Evolutionary conservation across 1,140 invertebrate genomes (phyloP), one percentile per base, ranked within the genome.

Genomic region (Sarcophaga bullata): DNA sequence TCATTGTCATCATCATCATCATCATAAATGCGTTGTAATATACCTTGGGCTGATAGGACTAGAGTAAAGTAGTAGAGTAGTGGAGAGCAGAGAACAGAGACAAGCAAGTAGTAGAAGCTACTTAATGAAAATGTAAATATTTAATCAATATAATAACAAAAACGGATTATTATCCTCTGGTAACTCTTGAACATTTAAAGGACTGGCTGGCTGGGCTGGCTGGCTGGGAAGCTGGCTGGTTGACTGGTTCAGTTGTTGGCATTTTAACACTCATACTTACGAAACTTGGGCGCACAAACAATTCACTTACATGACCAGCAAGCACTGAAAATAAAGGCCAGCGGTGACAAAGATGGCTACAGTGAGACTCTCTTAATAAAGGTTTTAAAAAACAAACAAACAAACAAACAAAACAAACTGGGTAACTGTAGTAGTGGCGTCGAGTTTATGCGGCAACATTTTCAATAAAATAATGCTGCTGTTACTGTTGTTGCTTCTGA

Each of bases 51-150:
- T 47, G 73, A 2, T 37, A 37, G 25, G 25, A 37, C 25, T 2
- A 37, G 25, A 37, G 25, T 37, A 37, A 4, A 37, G 25, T 37
- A 37, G 25, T 37, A 37, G 25, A 37, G 25, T 1, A 37, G 25
- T 4, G 4, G 73, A 15, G 50, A 50, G 48, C 48, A 50, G 10
- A 75, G 25, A 17, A 47, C 46, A 47, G 9, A 4, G 1, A 37
- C 4, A 37, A 37, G 25, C 4, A 37, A 37, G 25, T 37, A 37
- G 25, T 78, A 17, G 19, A 10, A 78, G 75, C 49, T 50, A 78
- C n/a, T 52, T 78, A 78, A 78, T 78, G 75, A 78, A 78, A 78
- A 78, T 78, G 75, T 78, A 78, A 78, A 78, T 78, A 78, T 78
- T 78, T 78, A 78, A 78, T 78, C 75, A 78, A 78, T 78, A 78